Evolutionary conservation across 2,888 invertebrate species (phyloP).

Genomic region (Saturnia japonica): DNA sequence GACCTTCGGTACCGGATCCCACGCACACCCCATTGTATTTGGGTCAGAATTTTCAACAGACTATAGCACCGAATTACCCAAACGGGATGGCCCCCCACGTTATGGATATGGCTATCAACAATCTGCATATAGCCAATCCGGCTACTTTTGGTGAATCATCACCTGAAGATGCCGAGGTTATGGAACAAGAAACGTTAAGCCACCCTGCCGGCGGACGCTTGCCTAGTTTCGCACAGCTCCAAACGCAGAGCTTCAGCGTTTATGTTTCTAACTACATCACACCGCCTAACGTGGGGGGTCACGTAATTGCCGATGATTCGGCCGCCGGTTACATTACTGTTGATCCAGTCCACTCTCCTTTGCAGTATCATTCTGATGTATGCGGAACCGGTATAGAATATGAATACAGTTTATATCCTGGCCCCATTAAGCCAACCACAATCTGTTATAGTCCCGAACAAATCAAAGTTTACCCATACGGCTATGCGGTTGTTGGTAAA

Average conservation of each 20-base stretch:
- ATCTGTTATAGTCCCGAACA: conserved; percentile 64
- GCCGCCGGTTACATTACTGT: conserved; percentile 76
- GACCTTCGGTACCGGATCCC: conserved; percentile 81
- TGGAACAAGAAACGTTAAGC: conserved; percentile 73
- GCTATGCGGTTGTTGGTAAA: conserved; percentile 68
- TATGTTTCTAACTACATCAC: conserved; percentile 82
- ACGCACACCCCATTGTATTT: conserved; percentile 83
- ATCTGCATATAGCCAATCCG: conserved; percentile 86
- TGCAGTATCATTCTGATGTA: conserved; percentile 65
- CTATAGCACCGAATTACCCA: conserved; percentile 88
- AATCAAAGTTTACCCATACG: conserved; percentile 64
- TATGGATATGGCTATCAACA: conserved; percentile 88
- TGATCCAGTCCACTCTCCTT: conserved; percentile 65
- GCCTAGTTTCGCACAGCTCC: conserved; percentile 86
- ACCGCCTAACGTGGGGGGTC: conserved; percentile 90
- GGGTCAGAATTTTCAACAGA: conserved; percentile 83
- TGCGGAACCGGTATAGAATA: conserved; percentile 63
- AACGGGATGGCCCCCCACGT: conserved; percentile 93
- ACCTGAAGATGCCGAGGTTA: conserved; percentile 74
- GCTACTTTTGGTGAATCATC: conserved; percentile 91
- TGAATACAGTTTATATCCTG: conserved; percentile 67
- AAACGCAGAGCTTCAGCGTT: conserved; percentile 81
- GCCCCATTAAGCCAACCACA: conserved; percentile 62
- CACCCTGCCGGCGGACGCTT: conserved; percentile 76
- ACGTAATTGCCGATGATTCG: conserved; percentile 80